A percentile compares a stretch with the other conserved stretches of the same genome.
Evolutionary conservation across 2,113 vertebrate genomes (phyloP).

Genomic region (Chrysochloris asiatica): DNA sequence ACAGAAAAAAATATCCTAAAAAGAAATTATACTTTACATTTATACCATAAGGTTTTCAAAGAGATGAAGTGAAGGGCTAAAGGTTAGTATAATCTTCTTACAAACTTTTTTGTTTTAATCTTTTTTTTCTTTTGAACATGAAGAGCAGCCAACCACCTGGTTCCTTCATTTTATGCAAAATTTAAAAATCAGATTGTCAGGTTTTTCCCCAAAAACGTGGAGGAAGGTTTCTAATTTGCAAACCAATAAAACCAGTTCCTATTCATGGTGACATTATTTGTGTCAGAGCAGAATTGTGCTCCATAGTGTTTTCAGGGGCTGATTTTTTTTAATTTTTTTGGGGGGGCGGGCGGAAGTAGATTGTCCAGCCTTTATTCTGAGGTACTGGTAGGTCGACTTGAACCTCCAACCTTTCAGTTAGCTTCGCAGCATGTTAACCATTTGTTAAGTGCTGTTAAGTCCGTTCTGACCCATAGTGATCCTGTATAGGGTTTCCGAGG

Average conservation of each 20-base stretch:
- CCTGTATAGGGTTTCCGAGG: too few species aligned
- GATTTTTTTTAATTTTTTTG: neutral
- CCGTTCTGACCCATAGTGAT: too few species aligned
- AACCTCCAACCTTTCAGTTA: neutral
- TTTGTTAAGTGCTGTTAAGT: too few species aligned
- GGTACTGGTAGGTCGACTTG: neutral
- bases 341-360: neutral
- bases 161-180: constrained; percentile 23
- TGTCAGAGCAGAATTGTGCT: neutral
- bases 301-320: neutral
- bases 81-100: constrained; percentile 49
- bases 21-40: constrained; percentile 45
- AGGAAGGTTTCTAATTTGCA: constrained; percentile 36
- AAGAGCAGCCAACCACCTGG: constrained; percentile 30
- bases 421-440: neutral
- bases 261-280: neutral
- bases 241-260: neutral
- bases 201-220: neutral
- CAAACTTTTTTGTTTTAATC: constrained; percentile 4
- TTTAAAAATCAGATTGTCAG: constrained; percentile 37
- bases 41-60: constrained; percentile 30
- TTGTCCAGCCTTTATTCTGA: neutral
- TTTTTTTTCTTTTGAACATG: constrained; percentile 53
- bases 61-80: constrained; percentile 40
- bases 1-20: constrained; percentile 10